These are phyloP conservation scores for Acanthaster planci DNA, from an alignment of 35 echinoderm and acorn worm genomes.

Conservation along the genomic window DNA sequence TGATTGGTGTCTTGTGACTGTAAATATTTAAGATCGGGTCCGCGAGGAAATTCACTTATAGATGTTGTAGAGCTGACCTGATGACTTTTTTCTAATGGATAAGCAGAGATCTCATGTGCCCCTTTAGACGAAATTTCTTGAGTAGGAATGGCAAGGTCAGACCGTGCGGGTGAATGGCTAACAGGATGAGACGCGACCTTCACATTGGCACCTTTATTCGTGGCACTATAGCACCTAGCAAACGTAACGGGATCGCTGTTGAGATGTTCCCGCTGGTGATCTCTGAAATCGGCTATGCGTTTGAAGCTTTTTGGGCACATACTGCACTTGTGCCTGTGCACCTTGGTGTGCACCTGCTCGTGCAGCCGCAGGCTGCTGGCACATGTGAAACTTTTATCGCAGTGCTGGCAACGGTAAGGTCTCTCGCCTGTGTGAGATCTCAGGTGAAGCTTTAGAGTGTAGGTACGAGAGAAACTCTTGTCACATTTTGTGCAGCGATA, in stretches of 20 bases:
- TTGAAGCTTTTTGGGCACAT: constrained; percentile 19
- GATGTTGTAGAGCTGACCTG: too few species aligned
- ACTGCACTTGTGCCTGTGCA: not conserved
- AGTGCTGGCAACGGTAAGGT: constrained; percentile 64
- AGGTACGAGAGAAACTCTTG: constrained; percentile 22
- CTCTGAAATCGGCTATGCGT: not conserved
- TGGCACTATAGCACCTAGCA: not conserved
- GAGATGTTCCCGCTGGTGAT: constrained; percentile 9
- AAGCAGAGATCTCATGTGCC: too few species aligned
- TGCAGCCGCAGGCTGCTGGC: not conserved
- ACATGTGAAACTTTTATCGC: not conserved
- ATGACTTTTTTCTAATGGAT: too few species aligned
- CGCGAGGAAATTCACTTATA: too few species aligned
- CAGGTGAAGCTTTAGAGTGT: constrained; percentile 72
- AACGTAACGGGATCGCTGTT: not conserved
- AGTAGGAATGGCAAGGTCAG: too few species aligned
- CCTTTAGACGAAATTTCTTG: too few species aligned
- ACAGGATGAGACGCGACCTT: not conserved
- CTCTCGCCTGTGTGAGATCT: constrained; percentile 89
- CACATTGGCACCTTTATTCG: not conserved
- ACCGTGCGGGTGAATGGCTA: not conserved
- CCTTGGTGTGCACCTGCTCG: not conserved
- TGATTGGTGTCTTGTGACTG: too few species aligned
- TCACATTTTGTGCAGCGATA: not conserved
- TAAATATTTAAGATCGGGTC: too few species aligned